Base-by-base conservation (phyloP, 2,113 vertebrate species). In the Vireo altiloquus region DNA sequence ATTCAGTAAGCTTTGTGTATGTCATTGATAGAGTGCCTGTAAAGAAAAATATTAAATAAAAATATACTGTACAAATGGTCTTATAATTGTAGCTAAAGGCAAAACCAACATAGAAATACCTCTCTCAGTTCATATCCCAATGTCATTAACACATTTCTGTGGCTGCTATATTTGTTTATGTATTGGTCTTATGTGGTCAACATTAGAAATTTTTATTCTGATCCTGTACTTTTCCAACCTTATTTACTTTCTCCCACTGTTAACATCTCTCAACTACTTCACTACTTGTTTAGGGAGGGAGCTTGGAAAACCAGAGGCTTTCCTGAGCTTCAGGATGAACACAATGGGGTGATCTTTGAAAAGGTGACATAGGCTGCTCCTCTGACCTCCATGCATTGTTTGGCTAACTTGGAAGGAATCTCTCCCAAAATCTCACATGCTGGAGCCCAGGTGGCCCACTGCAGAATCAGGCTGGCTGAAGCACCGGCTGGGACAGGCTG, bases 41-140 rank as follows among this genome's bases (percentile, higher is more conserved):
- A 87, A 95, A 92, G 77, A 44, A 93, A 87, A 84, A 91, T 82
- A 74, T 70, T 91, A 69, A 93, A 72, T 82, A 91, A 95, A 96
- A 91, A 83, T 87, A 83, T 50, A 82, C 77, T 53, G 39, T 63
- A 75, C 56, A 92, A 95, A 92, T 94, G 77, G 49, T 82, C 66
- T 85, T 85, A 66, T 89, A 95, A 95, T 93, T 94, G 80, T 82
- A 85, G 61, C 77, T 88, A 82, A 81, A 88, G 70, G 81, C 64
- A 91, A 91, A 90, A 87, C 35, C n/a, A 89, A 39, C 69, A 90
- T n/a, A 82, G 81, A 88, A 95, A 88, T 40, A 81, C 28, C n/a
- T 47, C 47, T 90, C 63, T 61, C 15, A 7, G 25, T 85, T 89
- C 78, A 79, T 52, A 90, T 80, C 49, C 17, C 30, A 69, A 33